Base-by-base conservation (phyloP, 1,140 invertebrate genomes). In the honey bee (Apis mellifera) region DNA sequence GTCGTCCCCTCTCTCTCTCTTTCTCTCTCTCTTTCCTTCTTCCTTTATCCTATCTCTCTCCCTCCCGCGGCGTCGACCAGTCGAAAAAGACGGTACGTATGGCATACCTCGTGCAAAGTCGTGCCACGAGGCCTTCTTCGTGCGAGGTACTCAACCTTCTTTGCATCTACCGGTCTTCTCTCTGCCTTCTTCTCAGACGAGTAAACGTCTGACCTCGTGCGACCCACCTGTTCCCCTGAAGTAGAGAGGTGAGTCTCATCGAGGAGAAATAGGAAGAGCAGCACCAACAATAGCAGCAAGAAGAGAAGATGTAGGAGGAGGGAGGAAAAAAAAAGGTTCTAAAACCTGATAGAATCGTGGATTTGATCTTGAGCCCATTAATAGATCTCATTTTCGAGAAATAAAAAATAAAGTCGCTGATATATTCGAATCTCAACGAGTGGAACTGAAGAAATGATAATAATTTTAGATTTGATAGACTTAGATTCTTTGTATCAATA, bases 101-200 rank as follows among this genome's bases (percentile, higher is more conserved):
- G 84, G 86, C 82, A 89, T 87, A 85, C 80, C 83, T 83, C 84
- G 71, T 66, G 84, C 73, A 88, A 26, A 76, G 85, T 86, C 86
- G 81, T 89, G 85, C 87, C 86, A 88, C 86, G 83, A 89, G 84
- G 87, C 89, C 87, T 89, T 84, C 83, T 62, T 84, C 86, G 68
- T 81, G 68, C 73, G 82, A 90, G 89, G 88, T 88, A 86, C 86
- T 91, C 85, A 90, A 91, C 89, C 89, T 91, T 90, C 89, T 91
- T 91, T 91, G 87, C 89, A 88, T 92, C 88, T 81, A 84, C 83
- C 85, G 80, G 84, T 77, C 55, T 52, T 65, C 75, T 69, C 83
- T 78, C 81, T 66, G 64, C 60, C 80, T 52, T 82, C 75, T 65
- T 82, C 82, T 78, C 76, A 82, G 89, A 89, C 86, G 79, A 84